phyloP scores from a whole-genome alignment of 1,140 invertebrate species.

The Calephelis nemesis region DNA sequence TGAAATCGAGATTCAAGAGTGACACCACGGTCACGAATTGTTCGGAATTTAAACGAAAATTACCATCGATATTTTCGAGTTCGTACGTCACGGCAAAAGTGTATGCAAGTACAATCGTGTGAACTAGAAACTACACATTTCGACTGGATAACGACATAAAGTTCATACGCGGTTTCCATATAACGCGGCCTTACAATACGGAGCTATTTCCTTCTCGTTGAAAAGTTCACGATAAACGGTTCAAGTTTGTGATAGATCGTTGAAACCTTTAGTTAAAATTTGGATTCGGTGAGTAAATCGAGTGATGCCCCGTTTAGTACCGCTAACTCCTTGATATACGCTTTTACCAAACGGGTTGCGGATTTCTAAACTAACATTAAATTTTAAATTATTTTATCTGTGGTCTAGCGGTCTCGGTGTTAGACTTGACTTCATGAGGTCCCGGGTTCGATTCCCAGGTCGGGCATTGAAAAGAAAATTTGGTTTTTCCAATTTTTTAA shows the following conservation, averaged over 20 bases:
- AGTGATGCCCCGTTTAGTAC: slow-evolving; percentile 12
- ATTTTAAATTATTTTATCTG: not conserved
- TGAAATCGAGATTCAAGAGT: too few relatives aligned
- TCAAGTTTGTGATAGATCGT: slow-evolving; percentile 25
- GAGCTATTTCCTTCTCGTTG: slow-evolving; percentile 20
- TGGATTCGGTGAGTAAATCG: slow-evolving; percentile 15
- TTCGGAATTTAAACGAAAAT: too few relatives aligned
- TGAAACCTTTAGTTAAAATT: slow-evolving; percentile 21
- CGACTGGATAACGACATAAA: not conserved
- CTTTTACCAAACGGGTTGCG: slow-evolving; percentile 6
- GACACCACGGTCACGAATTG: too few relatives aligned
- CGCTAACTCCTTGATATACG: slow-evolving; percentile 14
- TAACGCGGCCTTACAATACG: slow-evolving; percentile 13
- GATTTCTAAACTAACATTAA: slow-evolving; percentile 1
- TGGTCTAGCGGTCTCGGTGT: too few relatives aligned
- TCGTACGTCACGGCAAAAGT: too few relatives aligned
- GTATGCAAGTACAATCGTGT: not conserved
- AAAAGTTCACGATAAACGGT: slow-evolving; percentile 25
- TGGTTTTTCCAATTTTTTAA: too few relatives aligned
- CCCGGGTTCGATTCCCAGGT: too few relatives aligned
- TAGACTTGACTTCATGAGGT: too few relatives aligned
- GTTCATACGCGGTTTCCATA: not conserved
- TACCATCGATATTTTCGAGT: too few relatives aligned
- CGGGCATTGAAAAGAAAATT: too few relatives aligned
- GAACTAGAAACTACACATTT: not conserved